phyloP scores from a whole-genome alignment of 2,797 vertebrate species.

The Lates japonicus region DNA sequence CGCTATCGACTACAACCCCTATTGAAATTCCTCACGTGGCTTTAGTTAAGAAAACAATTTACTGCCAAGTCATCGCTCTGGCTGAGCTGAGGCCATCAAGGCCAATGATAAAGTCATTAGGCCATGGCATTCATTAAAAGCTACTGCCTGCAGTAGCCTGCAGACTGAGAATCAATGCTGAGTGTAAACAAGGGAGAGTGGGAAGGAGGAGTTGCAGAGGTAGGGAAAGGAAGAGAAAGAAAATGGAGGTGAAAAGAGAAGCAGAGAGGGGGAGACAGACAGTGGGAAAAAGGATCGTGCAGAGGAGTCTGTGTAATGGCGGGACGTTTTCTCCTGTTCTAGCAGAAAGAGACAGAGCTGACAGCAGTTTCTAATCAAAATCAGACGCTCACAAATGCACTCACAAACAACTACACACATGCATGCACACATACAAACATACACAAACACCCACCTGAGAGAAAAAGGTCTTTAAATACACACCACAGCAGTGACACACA shows the following conservation, averaged over 20 bases:
- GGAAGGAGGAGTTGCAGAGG: constrained; percentile 3
- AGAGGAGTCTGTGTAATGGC: constrained; percentile 26
- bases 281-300: constrained; percentile 27
- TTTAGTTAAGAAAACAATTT: constrained; percentile 77
- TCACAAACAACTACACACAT: constrained; percentile 5
- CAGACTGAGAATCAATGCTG: constrained; percentile 43
- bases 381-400: constrained; percentile 36
- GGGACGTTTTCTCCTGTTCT: constrained; percentile 21
- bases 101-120: constrained; percentile 76
- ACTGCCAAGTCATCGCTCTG: constrained; percentile 45
- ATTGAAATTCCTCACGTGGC: constrained; percentile 78
- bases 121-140: constrained; percentile 71
- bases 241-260: constrained; percentile 1
- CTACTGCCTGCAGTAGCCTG: constrained; percentile 40
- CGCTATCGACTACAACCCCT: constrained; percentile 45
- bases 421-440: constrained; percentile 3
- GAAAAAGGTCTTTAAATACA: constrained; percentile 57
- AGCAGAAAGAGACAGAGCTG: constrained; percentile 32
- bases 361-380: constrained; percentile 42
- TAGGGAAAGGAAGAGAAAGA: neutral
- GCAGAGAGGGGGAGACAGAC: constrained; percentile 15
- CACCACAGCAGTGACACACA: constrained; percentile 44
- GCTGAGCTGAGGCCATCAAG: constrained; percentile 62
- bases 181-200: constrained; percentile 36
- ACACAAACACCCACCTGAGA: constrained; percentile 28